Base-by-base conservation (phyloP, 30 jellyfish, hydroid and myxozoan genomes). In the Aurelia aurita complex sp. Pacific region DNA sequence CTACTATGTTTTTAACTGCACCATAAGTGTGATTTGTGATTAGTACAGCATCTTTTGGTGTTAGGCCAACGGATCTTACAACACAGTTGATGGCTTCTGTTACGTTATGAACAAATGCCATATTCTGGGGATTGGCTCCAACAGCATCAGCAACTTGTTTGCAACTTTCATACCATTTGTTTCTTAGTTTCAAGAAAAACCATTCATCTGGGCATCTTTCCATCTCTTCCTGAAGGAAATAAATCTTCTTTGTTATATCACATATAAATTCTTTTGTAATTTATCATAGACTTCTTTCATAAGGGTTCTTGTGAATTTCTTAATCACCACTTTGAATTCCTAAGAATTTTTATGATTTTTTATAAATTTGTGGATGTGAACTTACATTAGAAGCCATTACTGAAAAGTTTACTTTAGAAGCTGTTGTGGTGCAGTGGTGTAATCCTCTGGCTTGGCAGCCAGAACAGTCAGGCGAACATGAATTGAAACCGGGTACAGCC, bases 121-220 rank as follows among this genome's bases (percentile, higher is more conserved):
- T 73, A 71, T 95, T 87, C 17, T 88, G 82, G 11, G 90, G 87
- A 23, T 90, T 61, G 64, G 96, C 85, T 2, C 99, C 99, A n/a
- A 95, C 91, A 2, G 90, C 97, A 16, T 81, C 61, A 3, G 97
- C 96, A 67, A 95, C 97, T 16, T 62, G 66, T 43, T 64, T 43
- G 55, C 88, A 64, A 57, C 96, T 90, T 79, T 76, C 76, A 15
- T 80, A 67, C 96, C 97, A 95, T 34, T 75, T 63, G 42, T 69
- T 83, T 17, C 79, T 63, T 16, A 90, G 83, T 51, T 86, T 71
- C 43, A 81, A 62, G 23, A 93, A 73, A 75, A 72, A 87, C 92
- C 95, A 95, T 59, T 69, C 78, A 79, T 95, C 99, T 34, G 97
- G 97, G 73, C 97, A 83, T 1, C 62, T 46, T 79, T 95, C 99